Evolutionary conservation across 2,888 invertebrate genomes (phyloP), one percentile per base, ranked within the genome.

Genomic region (Psococerastis gibbosa): DNA sequence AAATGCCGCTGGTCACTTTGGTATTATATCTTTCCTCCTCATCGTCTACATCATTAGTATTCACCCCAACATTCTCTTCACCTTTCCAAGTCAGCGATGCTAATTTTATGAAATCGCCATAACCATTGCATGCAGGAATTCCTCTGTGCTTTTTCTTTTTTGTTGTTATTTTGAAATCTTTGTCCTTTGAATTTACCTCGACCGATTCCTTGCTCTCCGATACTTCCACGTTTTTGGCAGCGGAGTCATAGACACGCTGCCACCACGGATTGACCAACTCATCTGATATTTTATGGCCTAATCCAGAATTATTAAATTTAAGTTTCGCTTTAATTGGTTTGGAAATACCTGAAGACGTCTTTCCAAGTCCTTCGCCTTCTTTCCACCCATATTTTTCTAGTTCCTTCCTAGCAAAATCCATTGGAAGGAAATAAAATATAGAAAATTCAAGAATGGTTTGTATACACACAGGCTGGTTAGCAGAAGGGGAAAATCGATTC

Each of bases 331-430:
- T 38, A 13, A 38, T 9, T 18, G 38, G 18, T 16, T 17, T 18
- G 4, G 38, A 17, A 18, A 38, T 38, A 5, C 38, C 38, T 16
- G 15, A 13, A 3, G 4, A 4, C 3, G n/a, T 38, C 20, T 17
- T 38, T 18, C 38, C 38, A 5, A 38, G 11, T 13, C 38, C 38
- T 38, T 38, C 20, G 13, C 38, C 38, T 5, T 38, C 38, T 17
- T 38, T 38, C 38, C 38, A 38, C n/a, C 38, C 38, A 20, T 38
- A 38, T 20, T 38, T 38, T 18, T 38, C 18, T 5, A 38, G 8
- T 11, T 38, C 17, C 18, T 18, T 15, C 22, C 22, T 15, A 11
- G 38, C 38, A 38, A 38, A 38, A 38, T 38, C 38, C 38, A 38
- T 38, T n/a, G n/a, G n/a, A n/a, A n/a, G n/a, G n/a, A n/a, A n/a